Conservation (phyloP, 2,888 invertebrate species). For the Xylota segnis region DNA sequence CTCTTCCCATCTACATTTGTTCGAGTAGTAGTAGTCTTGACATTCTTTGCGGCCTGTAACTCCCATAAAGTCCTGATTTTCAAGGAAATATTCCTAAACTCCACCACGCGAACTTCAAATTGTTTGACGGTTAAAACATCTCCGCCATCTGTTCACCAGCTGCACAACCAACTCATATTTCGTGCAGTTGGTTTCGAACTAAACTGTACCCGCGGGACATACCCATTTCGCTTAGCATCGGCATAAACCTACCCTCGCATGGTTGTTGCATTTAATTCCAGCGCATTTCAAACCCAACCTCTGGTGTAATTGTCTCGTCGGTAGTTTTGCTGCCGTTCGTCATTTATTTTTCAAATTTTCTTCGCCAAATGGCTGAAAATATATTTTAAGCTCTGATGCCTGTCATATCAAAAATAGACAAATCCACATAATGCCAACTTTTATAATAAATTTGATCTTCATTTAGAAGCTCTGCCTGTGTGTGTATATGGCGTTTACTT, state of each 20-base stretch:
- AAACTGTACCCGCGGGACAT: not conserved
- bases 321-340: not conserved
- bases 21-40: too few species aligned
- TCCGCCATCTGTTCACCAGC: conserved; percentile 6
- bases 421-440: conserved; percentile 1
- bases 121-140: too few species aligned
- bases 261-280: conserved; percentile 9
- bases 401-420: not conserved
- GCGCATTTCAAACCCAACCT: conserved; percentile 5
- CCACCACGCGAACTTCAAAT: too few species aligned
- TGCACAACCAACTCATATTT: not conserved
- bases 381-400: conserved; percentile 40
- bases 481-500: not conserved
- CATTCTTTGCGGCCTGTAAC: too few species aligned
- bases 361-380: conserved; percentile 24
- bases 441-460: conserved; percentile 23
- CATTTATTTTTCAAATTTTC: not conserved
- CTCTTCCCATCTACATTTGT: too few species aligned
- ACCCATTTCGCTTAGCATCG: not conserved
- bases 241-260: not conserved
- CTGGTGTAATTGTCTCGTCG: not conserved
- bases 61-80: too few species aligned
- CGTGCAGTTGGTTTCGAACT: conserved; percentile 19
- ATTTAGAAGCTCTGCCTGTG: conserved; percentile 4
- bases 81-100: too few species aligned